Base-by-base conservation (phyloP, 2,113 vertebrate species). In the Cyphomyrus discorhynchus region DNA sequence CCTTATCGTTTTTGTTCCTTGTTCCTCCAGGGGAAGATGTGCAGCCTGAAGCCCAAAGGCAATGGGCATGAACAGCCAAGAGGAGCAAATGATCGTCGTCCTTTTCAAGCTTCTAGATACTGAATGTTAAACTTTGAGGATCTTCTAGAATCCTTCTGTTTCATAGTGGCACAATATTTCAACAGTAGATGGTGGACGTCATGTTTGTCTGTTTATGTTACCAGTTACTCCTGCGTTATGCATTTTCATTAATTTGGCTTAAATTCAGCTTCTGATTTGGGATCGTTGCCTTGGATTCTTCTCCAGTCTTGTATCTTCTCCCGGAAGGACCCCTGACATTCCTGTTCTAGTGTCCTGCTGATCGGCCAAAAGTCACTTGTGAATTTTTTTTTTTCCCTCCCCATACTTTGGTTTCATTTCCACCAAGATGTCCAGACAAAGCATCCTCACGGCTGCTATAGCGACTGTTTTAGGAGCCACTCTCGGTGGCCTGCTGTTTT, bases 401-500 rank as follows among this genome's bases (percentile, higher is more conserved):
- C 17, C 15, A 3, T 46, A 46, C 47, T 42, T 24, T 24, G 17
- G 45, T 53, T 53, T 35, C 6, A 53, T 87, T 52, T 6, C 13
- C 49, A 3, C 80, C 87, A 88, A 1, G 90, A 99, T 99, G 98
- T 95, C 96, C 93, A 96, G 92, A 90, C 97, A 96, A 89, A 95
- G 95, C 42, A 93, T 95, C 10, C 80, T 98, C 45, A 95, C 96
- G 0, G 94, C 97, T 50, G 95, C 97, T 70, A 91, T 98, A 82
- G 97, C 94, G 0, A 95, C 98, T 1, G 91, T 99, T 9, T 91
- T 99, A 49, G 97, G 97, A 19, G 94, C 96, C 17, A 95, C 96
- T 0, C 17, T 98, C 0, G 98, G 98, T 3, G 97, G 97, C 1
- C 94, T 99, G 90, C 92, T 97, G 87, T 80, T 97, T 82, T 99